Evolutionary conservation across 2,113 vertebrate species (phyloP).

Genomic region (Peromyscus polionotus): DNA sequence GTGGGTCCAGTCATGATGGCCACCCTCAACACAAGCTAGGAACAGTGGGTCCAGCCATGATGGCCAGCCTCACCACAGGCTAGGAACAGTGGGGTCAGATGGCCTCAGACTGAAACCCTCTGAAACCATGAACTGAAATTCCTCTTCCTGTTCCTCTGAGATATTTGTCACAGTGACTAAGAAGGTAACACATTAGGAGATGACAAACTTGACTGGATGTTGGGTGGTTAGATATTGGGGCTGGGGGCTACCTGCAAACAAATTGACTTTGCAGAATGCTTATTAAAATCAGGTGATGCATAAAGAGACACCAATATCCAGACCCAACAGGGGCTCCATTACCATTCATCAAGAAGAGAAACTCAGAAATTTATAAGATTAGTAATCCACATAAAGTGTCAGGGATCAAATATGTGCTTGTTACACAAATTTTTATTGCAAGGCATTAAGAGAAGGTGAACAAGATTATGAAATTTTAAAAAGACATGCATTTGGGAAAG

Average conservation of each 20-base stretch:
- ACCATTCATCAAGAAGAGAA: neutral
- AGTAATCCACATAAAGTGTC: neutral
- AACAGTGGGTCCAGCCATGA: too few species aligned
- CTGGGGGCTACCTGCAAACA: neutral
- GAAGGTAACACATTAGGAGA: neutral
- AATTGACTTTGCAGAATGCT: neutral
- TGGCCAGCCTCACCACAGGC: neutral
- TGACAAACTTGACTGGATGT: neutral
- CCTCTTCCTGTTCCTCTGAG: neutral
- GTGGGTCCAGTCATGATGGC: too few species aligned
- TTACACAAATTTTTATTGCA: neutral
- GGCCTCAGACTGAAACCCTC: neutral
- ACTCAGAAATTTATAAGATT: neutral
- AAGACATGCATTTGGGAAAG: neutral
- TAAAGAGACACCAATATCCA: neutral
- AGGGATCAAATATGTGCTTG: neutral
- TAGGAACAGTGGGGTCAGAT: neutral
- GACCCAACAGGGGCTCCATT: neutral
- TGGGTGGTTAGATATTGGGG: neutral
- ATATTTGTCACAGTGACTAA: neutral
- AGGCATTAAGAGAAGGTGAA: neutral
- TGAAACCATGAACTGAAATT: neutral
- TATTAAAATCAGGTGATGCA: neutral
- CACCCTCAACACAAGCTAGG: neutral
- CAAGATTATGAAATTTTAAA: neutral